These are phyloP conservation scores for Alexandromys fortis DNA, from an alignment of 2,113 vertebrate species.

Conservation along the genomic window DNA sequence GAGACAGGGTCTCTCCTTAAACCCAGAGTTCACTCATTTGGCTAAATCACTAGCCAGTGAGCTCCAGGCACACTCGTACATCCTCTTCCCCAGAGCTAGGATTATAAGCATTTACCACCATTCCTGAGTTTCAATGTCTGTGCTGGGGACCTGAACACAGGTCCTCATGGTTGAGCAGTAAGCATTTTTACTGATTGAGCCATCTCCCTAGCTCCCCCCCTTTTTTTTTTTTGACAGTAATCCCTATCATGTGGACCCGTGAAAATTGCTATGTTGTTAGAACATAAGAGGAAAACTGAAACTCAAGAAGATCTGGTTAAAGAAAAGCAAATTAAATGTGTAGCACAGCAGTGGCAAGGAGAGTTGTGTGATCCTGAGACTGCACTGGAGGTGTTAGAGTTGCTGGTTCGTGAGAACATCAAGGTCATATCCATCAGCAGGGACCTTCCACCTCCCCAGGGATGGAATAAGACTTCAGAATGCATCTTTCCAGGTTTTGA, in stretches of 20 bases:
- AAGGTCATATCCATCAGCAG: neutral
- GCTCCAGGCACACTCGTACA: neutral
- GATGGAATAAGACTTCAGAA: neutral
- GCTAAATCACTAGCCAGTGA: neutral
- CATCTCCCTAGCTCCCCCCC: neutral
- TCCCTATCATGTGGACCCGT: neutral
- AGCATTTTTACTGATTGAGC: neutral
- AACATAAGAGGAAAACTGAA: slow-evolving; percentile 29
- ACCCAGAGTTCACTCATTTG: neutral
- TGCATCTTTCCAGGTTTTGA: neutral
- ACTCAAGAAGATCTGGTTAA: neutral
- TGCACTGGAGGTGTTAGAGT: neutral
- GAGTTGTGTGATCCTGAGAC: neutral
- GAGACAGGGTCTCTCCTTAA: neutral
- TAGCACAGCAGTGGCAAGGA: neutral
- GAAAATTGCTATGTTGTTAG: slow-evolving; percentile 3
- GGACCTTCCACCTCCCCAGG: neutral
- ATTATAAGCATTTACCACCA: neutral
- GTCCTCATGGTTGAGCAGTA: neutral
- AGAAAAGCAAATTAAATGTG: neutral
- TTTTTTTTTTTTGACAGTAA: neutral
- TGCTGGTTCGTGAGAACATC: neutral
- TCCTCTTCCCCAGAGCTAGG: neutral
- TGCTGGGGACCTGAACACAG: neutral
- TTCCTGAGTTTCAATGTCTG: neutral